These are phyloP conservation scores for Stercorarius parasiticus DNA, from an alignment of 2,113 vertebrate genomes.

Conservation along the genomic window DNA sequence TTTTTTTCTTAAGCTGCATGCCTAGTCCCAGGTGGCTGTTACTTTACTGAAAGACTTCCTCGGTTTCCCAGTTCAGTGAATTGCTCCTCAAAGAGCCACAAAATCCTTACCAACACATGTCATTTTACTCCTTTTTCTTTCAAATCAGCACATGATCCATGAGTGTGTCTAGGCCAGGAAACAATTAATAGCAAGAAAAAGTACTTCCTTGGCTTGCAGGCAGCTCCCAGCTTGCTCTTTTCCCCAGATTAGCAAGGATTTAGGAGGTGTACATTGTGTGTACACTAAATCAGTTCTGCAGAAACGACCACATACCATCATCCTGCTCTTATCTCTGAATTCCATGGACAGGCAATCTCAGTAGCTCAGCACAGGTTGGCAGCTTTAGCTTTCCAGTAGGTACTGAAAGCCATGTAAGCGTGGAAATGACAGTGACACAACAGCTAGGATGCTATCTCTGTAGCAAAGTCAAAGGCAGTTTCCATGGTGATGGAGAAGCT, in stretches of 20 bases:
- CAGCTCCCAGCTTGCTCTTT: neutral
- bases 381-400: neutral
- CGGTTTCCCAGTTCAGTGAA: neutral
- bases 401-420: neutral
- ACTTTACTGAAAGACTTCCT: neutral
- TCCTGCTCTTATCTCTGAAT: constrained; percentile 34
- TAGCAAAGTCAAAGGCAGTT: constrained; percentile 1
- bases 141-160: neutral
- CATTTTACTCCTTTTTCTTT: neutral
- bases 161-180: neutral
- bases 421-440: neutral
- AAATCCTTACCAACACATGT: neutral
- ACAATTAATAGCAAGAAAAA: neutral
- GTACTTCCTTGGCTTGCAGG: neutral
- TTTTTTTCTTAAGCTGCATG: neutral
- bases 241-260: constrained; percentile 8
- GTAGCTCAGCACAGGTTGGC: neutral
- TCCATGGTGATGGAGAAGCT: constrained; percentile 22
- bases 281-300: neutral
- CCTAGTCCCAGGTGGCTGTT: neutral
- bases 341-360: neutral
- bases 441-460: neutral
- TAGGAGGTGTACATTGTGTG: neutral
- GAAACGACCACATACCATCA: neutral
- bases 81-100: neutral